Evolutionary conservation across 2,113 vertebrate species (phyloP).

Genomic region (Labeo rohita): DNA sequence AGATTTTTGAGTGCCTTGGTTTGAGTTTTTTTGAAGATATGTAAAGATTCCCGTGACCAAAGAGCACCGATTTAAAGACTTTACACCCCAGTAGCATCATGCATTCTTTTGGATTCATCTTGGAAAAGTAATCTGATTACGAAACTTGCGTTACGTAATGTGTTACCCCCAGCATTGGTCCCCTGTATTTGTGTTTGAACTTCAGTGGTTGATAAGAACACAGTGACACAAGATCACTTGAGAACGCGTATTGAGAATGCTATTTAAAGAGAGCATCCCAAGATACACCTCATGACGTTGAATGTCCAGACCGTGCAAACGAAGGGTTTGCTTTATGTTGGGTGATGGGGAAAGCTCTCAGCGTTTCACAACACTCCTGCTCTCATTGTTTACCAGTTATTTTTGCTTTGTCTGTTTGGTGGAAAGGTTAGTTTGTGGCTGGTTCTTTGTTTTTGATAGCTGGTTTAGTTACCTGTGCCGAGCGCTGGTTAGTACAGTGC

Average conservation of each 20-base stretch:
- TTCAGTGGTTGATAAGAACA: no score
- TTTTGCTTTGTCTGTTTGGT: neutral
- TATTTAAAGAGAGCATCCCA: neutral
- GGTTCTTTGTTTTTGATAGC: constrained; percentile 7
- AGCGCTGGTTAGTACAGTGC: constrained; percentile 19
- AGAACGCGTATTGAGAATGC: neutral
- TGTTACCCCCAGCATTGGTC: no score
- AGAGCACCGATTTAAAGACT: no score
- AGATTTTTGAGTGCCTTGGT: no score
- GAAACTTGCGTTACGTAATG: no score
- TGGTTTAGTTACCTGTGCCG: constrained; percentile 32
- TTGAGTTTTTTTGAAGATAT: no score
- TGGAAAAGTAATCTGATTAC: no score
- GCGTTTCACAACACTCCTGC: constrained; percentile 39
- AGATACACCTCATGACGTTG: neutral
- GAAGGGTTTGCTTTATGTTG: neutral
- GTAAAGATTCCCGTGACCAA: no score
- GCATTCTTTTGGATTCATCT: no score
- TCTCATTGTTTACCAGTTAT: neutral
- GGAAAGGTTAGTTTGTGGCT: constrained; percentile 10
- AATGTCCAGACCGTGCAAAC: neutral
- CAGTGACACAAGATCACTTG: no score
- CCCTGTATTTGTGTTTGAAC: no score
- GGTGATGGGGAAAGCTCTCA: neutral
- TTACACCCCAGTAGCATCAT: no score